Evolutionary conservation across 2,888 invertebrate species (phyloP).

Genomic region (Zhuqinia jingwanae): DNA sequence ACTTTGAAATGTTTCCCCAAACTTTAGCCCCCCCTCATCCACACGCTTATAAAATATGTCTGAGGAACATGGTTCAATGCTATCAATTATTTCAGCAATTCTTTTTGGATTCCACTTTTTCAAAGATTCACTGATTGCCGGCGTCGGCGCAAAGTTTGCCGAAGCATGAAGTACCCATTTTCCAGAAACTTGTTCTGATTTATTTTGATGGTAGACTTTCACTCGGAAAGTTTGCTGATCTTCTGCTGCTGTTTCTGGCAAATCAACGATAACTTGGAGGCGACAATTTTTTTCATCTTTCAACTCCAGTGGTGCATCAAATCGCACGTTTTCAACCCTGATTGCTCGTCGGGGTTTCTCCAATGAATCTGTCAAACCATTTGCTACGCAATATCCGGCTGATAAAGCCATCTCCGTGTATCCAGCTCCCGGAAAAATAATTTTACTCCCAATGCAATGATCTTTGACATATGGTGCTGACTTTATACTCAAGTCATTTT

Average conservation of each 20-base stretch:
- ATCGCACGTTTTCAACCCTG: slow-evolving; percentile 27
- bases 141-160: not conserved
- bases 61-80: not conserved
- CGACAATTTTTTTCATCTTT: not conserved
- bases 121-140: not conserved
- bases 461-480: slow-evolving; percentile 55
- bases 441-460: slow-evolving; percentile 48
- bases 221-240: slow-evolving; percentile 1
- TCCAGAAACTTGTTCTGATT: not conserved
- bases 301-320: slow-evolving; percentile 35
- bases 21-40: slow-evolving; percentile 48
- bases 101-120: not conserved
- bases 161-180: slow-evolving; percentile 57
- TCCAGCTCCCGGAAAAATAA: slow-evolving; percentile 55
- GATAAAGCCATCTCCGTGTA: slow-evolving; percentile 51
- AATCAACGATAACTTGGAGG: slow-evolving; percentile 25
- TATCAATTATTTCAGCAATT: not conserved
- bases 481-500: slow-evolving; percentile 26
- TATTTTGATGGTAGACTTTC: slow-evolving; percentile 39
- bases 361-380: not conserved
- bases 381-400: slow-evolving; percentile 41
- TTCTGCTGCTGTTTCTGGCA: slow-evolving; percentile 14
- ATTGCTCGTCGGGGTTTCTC: slow-evolving; percentile 18
- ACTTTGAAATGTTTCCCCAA: slow-evolving; percentile 59
- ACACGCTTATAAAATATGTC: slow-evolving; percentile 47